Percentiles rank a stretch among this genome's conserved stretches.
Evolutionary conservation across 2,113 vertebrate genomes (phyloP).

Genomic region (Ptyas mucosa): DNA sequence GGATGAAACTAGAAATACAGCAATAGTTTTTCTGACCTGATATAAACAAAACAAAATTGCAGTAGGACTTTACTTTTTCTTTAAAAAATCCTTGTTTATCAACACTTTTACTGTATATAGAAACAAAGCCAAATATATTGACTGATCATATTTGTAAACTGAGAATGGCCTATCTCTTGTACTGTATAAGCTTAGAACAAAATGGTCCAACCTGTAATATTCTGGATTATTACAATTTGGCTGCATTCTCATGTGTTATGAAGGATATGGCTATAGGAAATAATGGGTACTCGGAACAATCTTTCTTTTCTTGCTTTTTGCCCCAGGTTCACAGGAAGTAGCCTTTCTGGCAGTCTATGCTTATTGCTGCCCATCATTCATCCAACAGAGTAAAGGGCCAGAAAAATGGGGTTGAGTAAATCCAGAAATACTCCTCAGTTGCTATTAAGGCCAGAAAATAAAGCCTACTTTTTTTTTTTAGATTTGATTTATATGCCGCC

Average conservation of each 20-base stretch:
- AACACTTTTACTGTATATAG: neutral
- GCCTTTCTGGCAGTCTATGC: neutral
- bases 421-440: neutral
- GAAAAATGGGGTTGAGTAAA: neutral
- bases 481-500: too few relatives aligned
- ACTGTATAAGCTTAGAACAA: neutral
- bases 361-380: neutral
- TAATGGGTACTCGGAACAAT: neutral
- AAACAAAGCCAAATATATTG: neutral
- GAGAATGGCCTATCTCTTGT: neutral
- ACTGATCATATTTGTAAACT: neutral
- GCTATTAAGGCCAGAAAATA: neutral
- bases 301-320: neutral
- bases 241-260: neutral
- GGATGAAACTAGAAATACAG: neutral
- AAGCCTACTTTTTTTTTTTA: too few relatives aligned
- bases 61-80: neutral
- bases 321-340: neutral
- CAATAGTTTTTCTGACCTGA: neutral
- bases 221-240: neutral
- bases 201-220: neutral
- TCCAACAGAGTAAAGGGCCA: neutral
- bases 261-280: neutral
- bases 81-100: neutral
- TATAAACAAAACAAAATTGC: neutral